These are phyloP conservation scores for Sarcophaga variegata DNA, from an alignment of 2,888 invertebrate species.

Conservation along the genomic window DNA sequence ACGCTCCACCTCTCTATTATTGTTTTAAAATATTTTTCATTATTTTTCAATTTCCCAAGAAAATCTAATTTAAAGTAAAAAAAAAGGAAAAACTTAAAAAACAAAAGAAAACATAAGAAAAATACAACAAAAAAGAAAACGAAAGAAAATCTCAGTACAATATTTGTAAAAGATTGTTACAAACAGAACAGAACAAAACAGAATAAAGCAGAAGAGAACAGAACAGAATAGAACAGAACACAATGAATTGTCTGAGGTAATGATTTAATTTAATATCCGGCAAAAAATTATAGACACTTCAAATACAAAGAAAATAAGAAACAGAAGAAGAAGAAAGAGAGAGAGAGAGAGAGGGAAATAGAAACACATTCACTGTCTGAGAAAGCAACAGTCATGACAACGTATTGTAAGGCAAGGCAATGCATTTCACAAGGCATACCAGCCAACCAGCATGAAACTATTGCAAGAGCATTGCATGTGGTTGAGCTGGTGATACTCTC, in stretches of 20 bases:
- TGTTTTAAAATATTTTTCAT: too few species aligned
- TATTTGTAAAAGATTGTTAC: neutral
- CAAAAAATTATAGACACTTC: conserved; percentile 61
- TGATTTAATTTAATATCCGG: conserved; percentile 67
- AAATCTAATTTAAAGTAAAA: conserved; percentile 20
- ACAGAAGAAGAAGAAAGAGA: neutral
- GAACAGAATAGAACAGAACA: conserved; percentile 37
- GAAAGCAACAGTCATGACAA: neutral
- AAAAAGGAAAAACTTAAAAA: too few species aligned
- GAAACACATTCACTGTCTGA: neutral
- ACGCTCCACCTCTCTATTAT: too few species aligned
- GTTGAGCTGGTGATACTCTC: too few species aligned
- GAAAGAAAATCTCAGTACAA: too few species aligned
- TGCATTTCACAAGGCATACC: too few species aligned
- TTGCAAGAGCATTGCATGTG: too few species aligned
- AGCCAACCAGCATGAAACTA: too few species aligned
- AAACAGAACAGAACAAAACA: neutral
- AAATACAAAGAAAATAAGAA: conserved; percentile 19
- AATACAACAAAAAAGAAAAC: too few species aligned
- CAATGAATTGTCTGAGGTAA: conserved; percentile 60
- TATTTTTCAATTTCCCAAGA: conserved; percentile 29
- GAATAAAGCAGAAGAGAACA: neutral
- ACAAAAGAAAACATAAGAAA: too few species aligned
- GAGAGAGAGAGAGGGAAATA: neutral
- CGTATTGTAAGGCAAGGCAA: too few species aligned